Conservation (phyloP, 2,888 invertebrate species). For the Chymomyza amoena region DNA sequence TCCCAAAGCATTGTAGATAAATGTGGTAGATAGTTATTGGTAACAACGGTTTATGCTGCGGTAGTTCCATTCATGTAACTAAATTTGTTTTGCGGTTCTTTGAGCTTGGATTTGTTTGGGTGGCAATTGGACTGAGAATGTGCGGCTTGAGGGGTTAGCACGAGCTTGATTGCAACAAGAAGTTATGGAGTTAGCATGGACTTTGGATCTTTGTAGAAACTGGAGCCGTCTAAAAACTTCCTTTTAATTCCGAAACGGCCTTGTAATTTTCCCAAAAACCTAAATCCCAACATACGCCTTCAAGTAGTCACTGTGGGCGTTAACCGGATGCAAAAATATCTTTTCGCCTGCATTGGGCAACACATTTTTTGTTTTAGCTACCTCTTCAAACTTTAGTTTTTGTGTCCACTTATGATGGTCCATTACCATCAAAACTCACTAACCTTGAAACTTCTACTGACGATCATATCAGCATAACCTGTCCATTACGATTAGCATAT, state of each 20-base stretch:
- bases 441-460: conserved; percentile 47
- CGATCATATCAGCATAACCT: conserved; percentile 9
- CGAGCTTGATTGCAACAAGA: no score
- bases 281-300: background rate
- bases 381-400: background rate
- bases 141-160: no score
- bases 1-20: background rate
- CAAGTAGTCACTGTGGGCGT: background rate
- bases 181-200: no score
- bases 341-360: background rate
- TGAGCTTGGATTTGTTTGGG: conserved; percentile 28
- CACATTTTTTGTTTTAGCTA: background rate
- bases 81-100: conserved; percentile 64
- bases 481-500: conserved; percentile 38
- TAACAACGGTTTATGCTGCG: conserved; percentile 40
- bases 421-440: conserved; percentile 22
- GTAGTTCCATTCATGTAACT: conserved; percentile 46
- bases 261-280: background rate
- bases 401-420: background rate
- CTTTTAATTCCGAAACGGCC: no score
- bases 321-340: background rate
- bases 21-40: background rate
- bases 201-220: no score
- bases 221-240: no score
- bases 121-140: background rate